Percentiles rank a stretch among this genome's conserved stretches.
phyloP scores from a whole-genome alignment of 2,888 invertebrate genomes.

The Trachelus troglodyta region DNA sequence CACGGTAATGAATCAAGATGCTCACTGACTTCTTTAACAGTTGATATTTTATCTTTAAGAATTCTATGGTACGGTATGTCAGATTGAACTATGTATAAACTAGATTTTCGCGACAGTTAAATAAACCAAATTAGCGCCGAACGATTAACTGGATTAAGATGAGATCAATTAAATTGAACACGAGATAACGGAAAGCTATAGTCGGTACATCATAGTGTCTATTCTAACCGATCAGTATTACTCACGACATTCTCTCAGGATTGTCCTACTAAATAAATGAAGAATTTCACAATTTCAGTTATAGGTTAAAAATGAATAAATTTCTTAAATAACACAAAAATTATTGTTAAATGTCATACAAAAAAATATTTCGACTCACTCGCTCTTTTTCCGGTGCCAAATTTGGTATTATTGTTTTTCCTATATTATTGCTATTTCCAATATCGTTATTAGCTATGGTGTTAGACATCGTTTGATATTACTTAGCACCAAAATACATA shows the following conservation, averaged over 20 bases:
- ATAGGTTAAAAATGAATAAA: not conserved
- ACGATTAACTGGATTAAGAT: not conserved
- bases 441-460: conserved; percentile 26
- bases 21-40: not conserved
- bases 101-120: not conserved
- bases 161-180: not conserved
- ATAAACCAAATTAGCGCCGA: not conserved
- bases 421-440: conserved; percentile 30
- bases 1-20: not conserved
- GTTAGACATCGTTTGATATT: conserved; percentile 26
- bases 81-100: not conserved
- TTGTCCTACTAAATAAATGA: not conserved
- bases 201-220: not conserved
- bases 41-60: not conserved
- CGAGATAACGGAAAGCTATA: not conserved
- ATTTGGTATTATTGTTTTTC: conserved; percentile 24
- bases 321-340: not conserved
- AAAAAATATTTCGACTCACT: conserved; percentile 28
- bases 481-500: not conserved
- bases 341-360: not conserved
- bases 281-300: not conserved
- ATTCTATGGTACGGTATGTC: not conserved
- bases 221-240: not conserved
- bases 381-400: conserved; percentile 28
- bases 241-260: not conserved